Evolutionary conservation across 2,888 invertebrate species (phyloP), one percentile per base, ranked within the genome.

Genomic region (Tenthredo distinguenda): DNA sequence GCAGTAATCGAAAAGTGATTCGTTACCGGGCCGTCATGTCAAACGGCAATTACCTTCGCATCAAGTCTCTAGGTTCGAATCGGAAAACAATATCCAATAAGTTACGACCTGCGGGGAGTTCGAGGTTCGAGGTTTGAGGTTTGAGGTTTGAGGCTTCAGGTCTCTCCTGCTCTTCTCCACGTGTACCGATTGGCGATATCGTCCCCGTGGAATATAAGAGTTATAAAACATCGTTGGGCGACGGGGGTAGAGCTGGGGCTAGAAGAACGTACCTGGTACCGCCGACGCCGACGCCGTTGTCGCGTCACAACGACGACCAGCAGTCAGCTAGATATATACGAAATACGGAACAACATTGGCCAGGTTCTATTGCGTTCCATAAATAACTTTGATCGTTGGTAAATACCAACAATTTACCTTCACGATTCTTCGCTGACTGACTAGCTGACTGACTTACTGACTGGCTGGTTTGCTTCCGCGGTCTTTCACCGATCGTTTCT

Each of bases 21-120:
- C 82, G 68, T 65, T 68, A 43, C 40, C 26, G 37, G 55, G 62
- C 81, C 81, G 81, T 81, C 88, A 89, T 88, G 90, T 88, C 90
- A 89, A 90, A 90, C 89, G 90, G 88, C 88, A 89, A 89, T 91
- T 91, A 91, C 89, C 88, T 88, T 91, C 87, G 87, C 90, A 89
- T 89, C 87, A 88, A 90, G 90, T 89, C 90, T 86, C 87, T 87
- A 87, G 88, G 88, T 89, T 40, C 26, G 62, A 90, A 91, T 91
- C 89, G 92, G 88, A 91, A 92, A 92, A 91, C 91, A 89, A 91
- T 91, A 91, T 91, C 90, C 90, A 89, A 91, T 91, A 91, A 90
- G 89, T 89, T 81, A 81, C 81, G 40, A 55, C 77, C 72, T n/a
- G 34, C 21, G 40, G 62, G 15, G 31, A 55, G 77, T 47, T 77